Evolutionary conservation across 1,140 invertebrate genomes (phyloP), one percentile per base, ranked within the genome.

Genomic region (Amyelois transitella): DNA sequence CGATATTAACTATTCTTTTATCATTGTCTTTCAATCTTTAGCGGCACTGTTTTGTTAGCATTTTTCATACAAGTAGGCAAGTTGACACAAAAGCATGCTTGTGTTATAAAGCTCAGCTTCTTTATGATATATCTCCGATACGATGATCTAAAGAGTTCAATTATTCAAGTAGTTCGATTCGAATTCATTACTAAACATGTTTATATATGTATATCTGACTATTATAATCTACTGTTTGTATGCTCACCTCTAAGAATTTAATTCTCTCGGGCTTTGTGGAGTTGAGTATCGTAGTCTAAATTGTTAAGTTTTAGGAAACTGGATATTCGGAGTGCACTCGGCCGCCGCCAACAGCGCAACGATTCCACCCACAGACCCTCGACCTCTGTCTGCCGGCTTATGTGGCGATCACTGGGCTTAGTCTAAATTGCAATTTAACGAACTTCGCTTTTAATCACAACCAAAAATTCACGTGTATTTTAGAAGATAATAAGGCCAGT

Each of bases 381-480:
- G 64, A 71, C 69, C 62, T 66, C 71, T 55, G 64, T 74, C 69
- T 57, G 58, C 63, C 67, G 66, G 75, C 74, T 81, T 83, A 81
- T 76, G 61, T 68, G 69, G 65, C 65, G 64, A 77, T 78, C 69
- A 57, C 69, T 56, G 53, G 60, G 72, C 69, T 79, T 75, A 79
- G 65, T 77, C 70, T 67, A 69, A 76, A 78, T 79, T 77, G 72
- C 71, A 76, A 74, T 72, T 71, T 74, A 77, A 76, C 62, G 44
- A 68, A 68, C 52, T 66, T 62, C 43, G 55, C 60, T 64, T 52
- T 56, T 43, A 47, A 55, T 55, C 45, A 48, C 32, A 8, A 14
- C 32, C 32, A 38, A 38, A 38, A 28, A 28, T 28, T 38, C 12
- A n/a, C n/a, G 12, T 38, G 17, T 14, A 38, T 14, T n/a, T n/a